Evolutionary conservation across 2,797 vertebrate species (phyloP).

Genomic region (Urocyon cinereoargenteus): DNA sequence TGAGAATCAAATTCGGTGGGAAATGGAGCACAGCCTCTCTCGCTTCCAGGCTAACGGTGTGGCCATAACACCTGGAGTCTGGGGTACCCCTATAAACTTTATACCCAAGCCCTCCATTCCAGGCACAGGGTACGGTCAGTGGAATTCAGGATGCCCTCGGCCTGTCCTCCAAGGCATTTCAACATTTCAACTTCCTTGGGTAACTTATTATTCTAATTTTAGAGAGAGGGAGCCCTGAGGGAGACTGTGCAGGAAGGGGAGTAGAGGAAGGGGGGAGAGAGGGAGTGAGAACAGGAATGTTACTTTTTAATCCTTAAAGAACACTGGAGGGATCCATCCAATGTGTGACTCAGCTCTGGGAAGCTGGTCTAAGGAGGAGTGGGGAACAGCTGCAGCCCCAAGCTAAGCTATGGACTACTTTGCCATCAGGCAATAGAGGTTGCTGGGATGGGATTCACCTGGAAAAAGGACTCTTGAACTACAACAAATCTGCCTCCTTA

Average conservation of each 20-base stretch:
- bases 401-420: background rate
- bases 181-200: conserved; percentile 25
- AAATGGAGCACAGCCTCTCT: background rate
- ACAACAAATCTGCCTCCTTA: background rate
- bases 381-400: conserved; percentile 32
- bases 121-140: background rate
- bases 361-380: background rate
- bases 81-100: background rate
- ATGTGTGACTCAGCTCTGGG: conserved; percentile 74
- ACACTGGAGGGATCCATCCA: conserved; percentile 72
- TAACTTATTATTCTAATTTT: conserved; percentile 57
- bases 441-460: background rate
- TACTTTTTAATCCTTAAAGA: conserved; percentile 77
- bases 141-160: background rate
- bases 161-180: conserved; percentile 56
- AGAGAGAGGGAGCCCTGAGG: background rate
- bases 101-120: background rate
- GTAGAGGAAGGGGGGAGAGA: background rate
- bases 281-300: conserved; percentile 54
- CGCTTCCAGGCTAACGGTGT: background rate
- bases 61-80: background rate
- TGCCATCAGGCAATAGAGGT: background rate
- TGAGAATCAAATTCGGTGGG: background rate
- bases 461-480: background rate
- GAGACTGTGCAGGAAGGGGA: background rate